phyloP scores from a whole-genome alignment of 2,888 invertebrate species.

The Exephanes ischioxanthus region DNA sequence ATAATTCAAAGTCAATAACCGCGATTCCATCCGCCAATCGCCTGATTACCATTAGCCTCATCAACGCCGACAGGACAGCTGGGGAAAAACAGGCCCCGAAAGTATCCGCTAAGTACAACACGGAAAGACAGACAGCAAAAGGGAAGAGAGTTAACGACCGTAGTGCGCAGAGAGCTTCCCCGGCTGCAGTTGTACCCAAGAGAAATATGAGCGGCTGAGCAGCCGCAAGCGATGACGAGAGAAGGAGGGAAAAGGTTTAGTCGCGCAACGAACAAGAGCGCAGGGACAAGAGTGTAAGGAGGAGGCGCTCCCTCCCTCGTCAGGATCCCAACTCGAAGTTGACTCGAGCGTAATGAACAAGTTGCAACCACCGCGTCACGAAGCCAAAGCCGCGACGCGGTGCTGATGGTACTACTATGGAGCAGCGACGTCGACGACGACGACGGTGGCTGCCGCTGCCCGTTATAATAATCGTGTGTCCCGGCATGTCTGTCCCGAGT shows the following conservation, averaged over 20 bases:
- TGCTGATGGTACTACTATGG: constrained; percentile 33
- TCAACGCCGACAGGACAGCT: not conserved
- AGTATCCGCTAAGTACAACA: not conserved
- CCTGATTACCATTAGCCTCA: not conserved
- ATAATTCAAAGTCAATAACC: constrained; percentile 1
- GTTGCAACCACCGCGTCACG: constrained; percentile 71
- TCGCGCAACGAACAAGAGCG: constrained; percentile 12
- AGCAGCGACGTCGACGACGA: constrained; percentile 17
- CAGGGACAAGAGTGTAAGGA: constrained; percentile 8
- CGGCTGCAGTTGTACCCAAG: constrained; percentile 9
- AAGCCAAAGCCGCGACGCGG: constrained; percentile 50
- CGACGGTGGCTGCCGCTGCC: constrained; percentile 63
- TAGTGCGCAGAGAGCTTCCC: not conserved
- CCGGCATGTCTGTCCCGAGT: constrained; percentile 67
- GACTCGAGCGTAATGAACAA: constrained; percentile 77
- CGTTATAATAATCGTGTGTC: constrained; percentile 76
- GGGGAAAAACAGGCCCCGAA: not conserved
- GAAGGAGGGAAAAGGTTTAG: constrained; percentile 43
- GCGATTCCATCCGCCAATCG: not conserved
- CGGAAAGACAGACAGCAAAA: not conserved
- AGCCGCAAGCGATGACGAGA: constrained; percentile 35
- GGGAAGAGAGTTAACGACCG: constrained; percentile 23
- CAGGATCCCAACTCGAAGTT: constrained; percentile 70
- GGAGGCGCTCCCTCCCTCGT: constrained; percentile 24
- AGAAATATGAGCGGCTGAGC: constrained; percentile 19